These are phyloP conservation scores for Eulimnadia texana DNA, from an alignment of 1,140 invertebrate genomes.

Conservation along the genomic window DNA sequence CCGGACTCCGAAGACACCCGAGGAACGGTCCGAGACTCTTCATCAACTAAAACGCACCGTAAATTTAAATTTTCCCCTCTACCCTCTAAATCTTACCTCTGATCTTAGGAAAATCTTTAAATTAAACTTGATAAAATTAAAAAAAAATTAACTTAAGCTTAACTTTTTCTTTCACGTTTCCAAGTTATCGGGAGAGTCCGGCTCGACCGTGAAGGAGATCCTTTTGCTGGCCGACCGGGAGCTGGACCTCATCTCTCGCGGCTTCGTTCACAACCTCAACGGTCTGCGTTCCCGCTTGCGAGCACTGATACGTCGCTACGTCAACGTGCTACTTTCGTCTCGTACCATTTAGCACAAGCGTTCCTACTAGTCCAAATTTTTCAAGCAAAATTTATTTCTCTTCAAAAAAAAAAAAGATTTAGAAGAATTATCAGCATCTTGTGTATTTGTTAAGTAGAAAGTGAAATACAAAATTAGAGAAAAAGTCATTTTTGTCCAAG, in stretches of 20 bases:
- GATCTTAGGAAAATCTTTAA: background rate
- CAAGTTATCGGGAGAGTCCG: background rate
- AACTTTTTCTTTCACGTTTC: background rate
- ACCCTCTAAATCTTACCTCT: background rate
- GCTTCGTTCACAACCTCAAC: background rate
- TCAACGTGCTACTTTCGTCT: background rate
- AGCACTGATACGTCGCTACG: background rate
- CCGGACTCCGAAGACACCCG: background rate
- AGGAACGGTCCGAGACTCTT: background rate
- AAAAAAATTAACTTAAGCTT: no score
- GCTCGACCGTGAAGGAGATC: conserved; percentile 1
- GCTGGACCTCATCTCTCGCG: background rate
- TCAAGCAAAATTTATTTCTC: no score
- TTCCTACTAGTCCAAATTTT: no score
- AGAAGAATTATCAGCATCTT: no score
- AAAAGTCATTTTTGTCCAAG: no score
- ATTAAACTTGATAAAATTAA: no score
- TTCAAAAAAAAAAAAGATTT: no score
- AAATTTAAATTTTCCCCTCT: background rate
- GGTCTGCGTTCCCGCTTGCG: background rate
- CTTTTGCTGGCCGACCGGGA: conserved; percentile 4
- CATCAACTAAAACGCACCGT: background rate
- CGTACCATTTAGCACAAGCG: background rate
- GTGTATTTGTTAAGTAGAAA: no score
- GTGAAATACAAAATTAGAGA: no score